These are phyloP conservation scores for zebrafish (Danio rerio) DNA, from an alignment of 2,113 vertebrate genomes.

Conservation along the genomic window DNA sequence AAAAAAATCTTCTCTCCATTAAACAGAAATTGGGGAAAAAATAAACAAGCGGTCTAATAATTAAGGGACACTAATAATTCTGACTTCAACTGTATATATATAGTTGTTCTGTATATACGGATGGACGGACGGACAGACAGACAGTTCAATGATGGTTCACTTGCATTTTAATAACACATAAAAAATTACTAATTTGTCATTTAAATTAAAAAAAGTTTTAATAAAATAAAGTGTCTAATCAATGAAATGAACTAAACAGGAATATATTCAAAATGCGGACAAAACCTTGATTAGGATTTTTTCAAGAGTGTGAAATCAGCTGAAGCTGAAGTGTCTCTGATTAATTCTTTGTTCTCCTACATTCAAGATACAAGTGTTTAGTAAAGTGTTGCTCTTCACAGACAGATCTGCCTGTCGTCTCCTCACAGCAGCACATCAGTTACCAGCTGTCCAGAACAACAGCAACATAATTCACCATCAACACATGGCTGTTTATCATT, in stretches of 20 bases:
- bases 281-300: background rate
- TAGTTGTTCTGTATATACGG: too few species aligned
- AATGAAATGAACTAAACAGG: background rate
- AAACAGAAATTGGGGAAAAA: too few species aligned
- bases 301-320: background rate
- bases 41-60: too few species aligned
- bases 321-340: background rate
- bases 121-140: too few species aligned
- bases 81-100: too few species aligned
- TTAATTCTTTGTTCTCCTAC: background rate
- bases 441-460: constrained; percentile 13
- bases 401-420: background rate
- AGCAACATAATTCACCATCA: constrained; percentile 1
- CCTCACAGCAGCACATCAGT: constrained; percentile 16
- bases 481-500: constrained; percentile 1
- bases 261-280: background rate
- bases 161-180: too few species aligned
- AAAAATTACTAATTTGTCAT: too few species aligned
- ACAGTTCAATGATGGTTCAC: too few species aligned
- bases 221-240: too few species aligned
- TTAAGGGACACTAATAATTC: too few species aligned
- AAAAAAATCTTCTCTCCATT: too few species aligned
- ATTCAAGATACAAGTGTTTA: background rate
- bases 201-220: too few species aligned
- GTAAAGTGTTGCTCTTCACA: background rate